These are phyloP conservation scores for Hestina assimilis DNA, from an alignment of 1,140 invertebrate genomes.

Conservation along the genomic window DNA sequence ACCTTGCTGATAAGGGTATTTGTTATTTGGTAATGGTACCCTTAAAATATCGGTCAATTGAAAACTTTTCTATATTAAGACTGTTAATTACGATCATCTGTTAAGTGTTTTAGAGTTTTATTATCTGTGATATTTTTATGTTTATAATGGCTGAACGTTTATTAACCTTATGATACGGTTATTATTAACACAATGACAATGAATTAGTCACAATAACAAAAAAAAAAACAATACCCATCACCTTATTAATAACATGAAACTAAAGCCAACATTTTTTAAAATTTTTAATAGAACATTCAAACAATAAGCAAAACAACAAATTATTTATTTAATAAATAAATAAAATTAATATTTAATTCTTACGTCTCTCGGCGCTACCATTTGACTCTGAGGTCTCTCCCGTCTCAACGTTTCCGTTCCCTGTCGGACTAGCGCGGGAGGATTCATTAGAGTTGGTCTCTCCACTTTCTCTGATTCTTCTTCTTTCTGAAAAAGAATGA, in stretches of 20 bases:
- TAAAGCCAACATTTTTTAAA: too few species aligned
- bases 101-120: too few species aligned
- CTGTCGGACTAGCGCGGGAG: constrained; percentile 57
- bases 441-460: constrained; percentile 31
- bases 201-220: constrained; percentile 3
- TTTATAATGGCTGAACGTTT: too few species aligned
- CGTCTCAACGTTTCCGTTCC: constrained; percentile 63
- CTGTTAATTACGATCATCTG: too few species aligned
- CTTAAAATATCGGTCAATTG: too few species aligned
- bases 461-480: constrained; percentile 30
- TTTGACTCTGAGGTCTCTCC: constrained; percentile 57
- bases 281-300: too few species aligned
- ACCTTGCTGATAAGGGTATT: too few species aligned
- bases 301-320: background rate
- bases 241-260: constrained; percentile 4
- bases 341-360: constrained; percentile 28
- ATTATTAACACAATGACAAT: constrained; percentile 2
- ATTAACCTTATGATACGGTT: too few species aligned
- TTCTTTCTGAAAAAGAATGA: constrained; percentile 33
- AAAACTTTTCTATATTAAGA: too few species aligned
- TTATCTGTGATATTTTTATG: too few species aligned
- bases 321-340: background rate
- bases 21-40: too few species aligned
- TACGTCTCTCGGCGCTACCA: constrained; percentile 62
- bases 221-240: constrained; percentile 11